Conservation (phyloP, 2,797 vertebrate species). For the Malurus leucopterus region DNA sequence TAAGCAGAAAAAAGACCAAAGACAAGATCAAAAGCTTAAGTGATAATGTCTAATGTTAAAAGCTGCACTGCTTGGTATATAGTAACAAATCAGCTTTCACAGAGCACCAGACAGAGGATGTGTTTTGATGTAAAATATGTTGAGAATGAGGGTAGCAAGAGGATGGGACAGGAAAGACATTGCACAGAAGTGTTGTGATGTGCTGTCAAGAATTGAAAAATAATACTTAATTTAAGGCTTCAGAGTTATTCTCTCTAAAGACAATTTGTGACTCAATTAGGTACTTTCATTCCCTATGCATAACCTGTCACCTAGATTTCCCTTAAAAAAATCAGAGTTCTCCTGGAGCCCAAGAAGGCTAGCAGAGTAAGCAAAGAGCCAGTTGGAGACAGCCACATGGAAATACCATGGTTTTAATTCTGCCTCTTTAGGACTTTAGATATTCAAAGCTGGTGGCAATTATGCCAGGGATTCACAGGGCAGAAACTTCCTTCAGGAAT, state of each 20-base stretch:
- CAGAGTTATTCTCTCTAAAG: neutral
- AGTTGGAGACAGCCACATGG: neutral
- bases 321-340: neutral
- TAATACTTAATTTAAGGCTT: neutral
- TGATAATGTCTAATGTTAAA: neutral
- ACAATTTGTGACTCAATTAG: neutral
- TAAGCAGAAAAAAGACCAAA: neutral
- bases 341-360: neutral
- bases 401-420: neutral
- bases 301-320: neutral
- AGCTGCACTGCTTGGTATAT: neutral
- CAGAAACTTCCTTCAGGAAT: neutral
- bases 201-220: neutral
- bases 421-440: neutral
- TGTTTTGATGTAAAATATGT: neutral
- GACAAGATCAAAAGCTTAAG: neutral
- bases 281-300: neutral
- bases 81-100: constrained; percentile 1
- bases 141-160: neutral
- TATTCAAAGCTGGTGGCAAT: neutral
- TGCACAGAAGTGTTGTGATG: neutral
- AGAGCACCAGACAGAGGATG: neutral
- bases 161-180: neutral
- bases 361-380: neutral
- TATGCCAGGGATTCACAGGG: neutral